Percentiles rank a stretch among this genome's conserved stretches.
phyloP scores from a whole-genome alignment of 2,797 vertebrate species.

The Melanotaenia parkinsoni region DNA sequence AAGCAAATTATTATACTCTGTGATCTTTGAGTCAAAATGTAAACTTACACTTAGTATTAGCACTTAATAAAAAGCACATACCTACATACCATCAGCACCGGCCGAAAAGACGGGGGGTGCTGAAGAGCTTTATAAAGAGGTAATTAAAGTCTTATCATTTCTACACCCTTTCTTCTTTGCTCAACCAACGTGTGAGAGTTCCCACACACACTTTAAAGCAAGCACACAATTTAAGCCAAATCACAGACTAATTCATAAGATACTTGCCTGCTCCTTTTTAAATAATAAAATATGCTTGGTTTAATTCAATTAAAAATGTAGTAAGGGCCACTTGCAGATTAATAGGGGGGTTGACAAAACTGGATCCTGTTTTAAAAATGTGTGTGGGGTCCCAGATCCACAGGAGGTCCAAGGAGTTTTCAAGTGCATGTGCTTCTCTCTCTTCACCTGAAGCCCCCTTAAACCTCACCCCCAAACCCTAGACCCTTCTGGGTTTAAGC shows the following conservation, averaged over 20 bases:
- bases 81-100: slow-evolving; percentile 64
- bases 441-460: slow-evolving; percentile 58
- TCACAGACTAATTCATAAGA: slow-evolving; percentile 70
- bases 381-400: slow-evolving; percentile 61
- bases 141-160: slow-evolving; percentile 79
- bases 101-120: slow-evolving; percentile 39
- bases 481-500: slow-evolving; percentile 72
- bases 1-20: slow-evolving; percentile 36
- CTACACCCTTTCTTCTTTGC: slow-evolving; percentile 57
- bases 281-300: slow-evolving; percentile 64
- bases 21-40: slow-evolving; percentile 35
- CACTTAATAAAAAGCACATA: slow-evolving; percentile 59
- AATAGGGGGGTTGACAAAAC: slow-evolving; percentile 51
- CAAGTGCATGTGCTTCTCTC: slow-evolving; percentile 68
- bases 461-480: slow-evolving; percentile 69
- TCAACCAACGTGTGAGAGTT: slow-evolving; percentile 41
- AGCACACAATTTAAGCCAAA: slow-evolving; percentile 61
- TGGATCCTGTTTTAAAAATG: slow-evolving; percentile 43
- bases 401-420: slow-evolving; percentile 67
- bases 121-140: slow-evolving; percentile 66
- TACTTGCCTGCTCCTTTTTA: slow-evolving; percentile 70
- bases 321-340: slow-evolving; percentile 64
- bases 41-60: slow-evolving; percentile 61
- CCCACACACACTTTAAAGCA: slow-evolving; percentile 23
- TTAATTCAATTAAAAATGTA: slow-evolving; percentile 81